Percentiles rank a stretch among this genome's conserved stretches.
Evolutionary conservation across 2,888 invertebrate genomes (phyloP).

Genomic region (Rhodophaea formosa): DNA sequence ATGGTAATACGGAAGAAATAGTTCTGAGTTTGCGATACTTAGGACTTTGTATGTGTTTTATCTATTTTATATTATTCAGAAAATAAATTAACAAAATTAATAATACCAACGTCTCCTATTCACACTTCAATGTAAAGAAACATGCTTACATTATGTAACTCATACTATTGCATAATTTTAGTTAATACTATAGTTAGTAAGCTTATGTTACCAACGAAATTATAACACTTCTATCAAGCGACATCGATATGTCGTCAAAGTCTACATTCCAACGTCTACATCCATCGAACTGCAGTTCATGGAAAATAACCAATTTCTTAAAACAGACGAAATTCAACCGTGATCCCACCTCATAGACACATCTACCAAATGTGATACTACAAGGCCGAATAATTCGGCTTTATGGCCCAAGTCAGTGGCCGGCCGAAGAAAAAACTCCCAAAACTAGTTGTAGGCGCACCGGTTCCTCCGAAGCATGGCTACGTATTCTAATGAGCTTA

Average conservation of each 20-base stretch:
- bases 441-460: constrained; percentile 13
- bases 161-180: no score
- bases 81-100: no score
- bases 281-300: not conserved
- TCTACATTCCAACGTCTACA: not conserved
- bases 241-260: not conserved
- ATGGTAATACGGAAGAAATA: not conserved
- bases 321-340: not conserved
- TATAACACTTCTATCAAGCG: not conserved
- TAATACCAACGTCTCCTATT: no score
- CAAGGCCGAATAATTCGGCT: not conserved
- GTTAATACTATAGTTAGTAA: not conserved
- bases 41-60: not conserved
- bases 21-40: no score
- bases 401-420: constrained; percentile 21
- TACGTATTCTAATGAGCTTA: constrained; percentile 4
- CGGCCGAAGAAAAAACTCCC: constrained; percentile 1
- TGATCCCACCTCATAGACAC: not conserved
- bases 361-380: not conserved
- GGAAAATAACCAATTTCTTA: not conserved
- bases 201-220: not conserved
- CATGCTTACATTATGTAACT: no score
- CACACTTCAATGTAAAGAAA: no score
- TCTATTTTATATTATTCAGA: not conserved
- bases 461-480: not conserved